phyloP scores from a whole-genome alignment of 92 coral and sea anemone genomes.

The Palythoa grandis region DNA sequence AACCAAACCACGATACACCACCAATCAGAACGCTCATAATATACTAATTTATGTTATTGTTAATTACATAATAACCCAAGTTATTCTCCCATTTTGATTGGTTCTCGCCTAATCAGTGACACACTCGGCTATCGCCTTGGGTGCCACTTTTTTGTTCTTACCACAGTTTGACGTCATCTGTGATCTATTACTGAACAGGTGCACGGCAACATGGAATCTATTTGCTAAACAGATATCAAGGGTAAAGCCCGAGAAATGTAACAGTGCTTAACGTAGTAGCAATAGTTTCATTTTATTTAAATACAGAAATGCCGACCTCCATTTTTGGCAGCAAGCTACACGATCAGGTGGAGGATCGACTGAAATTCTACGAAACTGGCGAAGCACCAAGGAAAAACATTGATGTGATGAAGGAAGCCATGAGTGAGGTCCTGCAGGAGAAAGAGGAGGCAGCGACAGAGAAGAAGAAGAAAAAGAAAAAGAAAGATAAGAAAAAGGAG shows the following conservation, averaged over 20 bases:
- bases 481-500: slow-evolving; percentile 87
- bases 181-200: no score
- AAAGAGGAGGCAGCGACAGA: slow-evolving; percentile 38
- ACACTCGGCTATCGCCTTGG: no score
- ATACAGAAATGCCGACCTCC: slow-evolving; percentile 81
- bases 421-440: slow-evolving; percentile 71
- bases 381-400: slow-evolving; percentile 93
- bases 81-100: no score
- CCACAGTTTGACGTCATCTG: no score
- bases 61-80: no score
- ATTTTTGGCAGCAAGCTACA: slow-evolving; percentile 93
- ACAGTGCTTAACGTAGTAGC: background rate
- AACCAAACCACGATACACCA: no score
- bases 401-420: slow-evolving; percentile 98
- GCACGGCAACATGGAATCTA: no score
- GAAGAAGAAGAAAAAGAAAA: slow-evolving; percentile 80
- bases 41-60: no score
- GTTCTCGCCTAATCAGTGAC: no score
- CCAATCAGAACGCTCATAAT: no score
- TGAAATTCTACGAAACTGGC: slow-evolving; percentile 96
- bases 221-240: no score
- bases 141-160: no score
- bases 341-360: slow-evolving; percentile 95
- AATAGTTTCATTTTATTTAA: background rate
- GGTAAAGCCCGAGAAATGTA: background rate